A percentile compares a stretch with the other conserved stretches of the same genome.
These are phyloP conservation scores for Tupaia chinensis DNA, from an alignment of 2,113 vertebrate species.

Conservation along the genomic window DNA sequence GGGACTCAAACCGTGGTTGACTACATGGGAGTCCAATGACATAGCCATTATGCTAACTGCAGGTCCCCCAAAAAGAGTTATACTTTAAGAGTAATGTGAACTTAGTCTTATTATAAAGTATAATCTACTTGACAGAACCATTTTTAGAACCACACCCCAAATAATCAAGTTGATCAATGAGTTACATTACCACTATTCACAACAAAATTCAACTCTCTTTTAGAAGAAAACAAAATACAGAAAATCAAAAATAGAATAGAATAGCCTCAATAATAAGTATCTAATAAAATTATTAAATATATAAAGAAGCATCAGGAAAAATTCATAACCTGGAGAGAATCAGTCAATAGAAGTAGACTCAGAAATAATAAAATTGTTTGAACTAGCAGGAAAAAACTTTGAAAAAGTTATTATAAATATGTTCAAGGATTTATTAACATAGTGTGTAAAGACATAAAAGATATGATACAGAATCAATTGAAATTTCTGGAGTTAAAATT, in stretches of 20 bases:
- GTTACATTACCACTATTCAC: neutral
- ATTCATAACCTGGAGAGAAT: neutral
- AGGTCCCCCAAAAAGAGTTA: too few relatives aligned
- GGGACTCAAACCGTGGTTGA: too few relatives aligned
- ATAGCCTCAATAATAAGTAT: neutral
- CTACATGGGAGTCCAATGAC: too few relatives aligned
- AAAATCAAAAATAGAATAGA: neutral
- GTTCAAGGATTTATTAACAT: neutral
- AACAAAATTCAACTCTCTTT: neutral
- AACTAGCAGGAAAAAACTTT: neutral
- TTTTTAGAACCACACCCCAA: neutral
- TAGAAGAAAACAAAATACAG: neutral
- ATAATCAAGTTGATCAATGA: neutral
- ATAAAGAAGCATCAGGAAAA: neutral
- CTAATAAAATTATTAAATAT: neutral
- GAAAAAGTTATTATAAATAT: slow-evolving; percentile 17
- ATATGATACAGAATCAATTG: neutral
- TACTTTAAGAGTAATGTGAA: neutral
- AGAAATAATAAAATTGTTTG: slow-evolving; percentile 2
- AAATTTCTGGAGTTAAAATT: neutral
- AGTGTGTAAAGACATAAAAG: neutral
- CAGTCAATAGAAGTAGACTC: neutral
- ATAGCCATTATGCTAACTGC: too few relatives aligned
- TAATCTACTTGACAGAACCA: neutral
- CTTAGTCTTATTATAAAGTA: neutral